phyloP scores from a whole-genome alignment of 2,113 vertebrate genomes.

The human region DNA sequence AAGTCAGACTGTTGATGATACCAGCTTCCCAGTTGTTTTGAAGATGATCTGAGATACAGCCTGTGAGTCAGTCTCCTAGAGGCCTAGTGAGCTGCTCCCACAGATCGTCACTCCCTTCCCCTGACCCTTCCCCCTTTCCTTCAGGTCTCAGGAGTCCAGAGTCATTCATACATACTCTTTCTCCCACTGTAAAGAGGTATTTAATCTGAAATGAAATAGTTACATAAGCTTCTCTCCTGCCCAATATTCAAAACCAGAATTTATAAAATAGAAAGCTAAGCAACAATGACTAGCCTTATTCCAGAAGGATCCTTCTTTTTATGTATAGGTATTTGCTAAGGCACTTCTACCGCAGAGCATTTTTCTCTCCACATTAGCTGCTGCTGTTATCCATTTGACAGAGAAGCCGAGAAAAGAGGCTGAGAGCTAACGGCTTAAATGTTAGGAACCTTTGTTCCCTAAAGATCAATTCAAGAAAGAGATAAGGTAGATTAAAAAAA shows the following conservation, averaged over 20 bases:
- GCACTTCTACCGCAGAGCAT: neutral
- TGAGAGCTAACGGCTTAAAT: neutral
- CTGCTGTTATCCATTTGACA: neutral
- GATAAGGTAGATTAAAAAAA: neutral
- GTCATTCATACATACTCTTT: neutral
- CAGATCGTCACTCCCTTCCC: rapidly evolving
- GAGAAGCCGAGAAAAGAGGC: neutral
- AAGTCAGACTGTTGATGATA: neutral
- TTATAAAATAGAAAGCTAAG: slow-evolving; percentile 24
- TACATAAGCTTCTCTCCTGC: neutral
- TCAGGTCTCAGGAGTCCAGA: neutral
- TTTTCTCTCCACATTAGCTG: neutral
- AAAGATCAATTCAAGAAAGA: neutral
- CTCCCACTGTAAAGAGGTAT: neutral
- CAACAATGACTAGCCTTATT: neutral
- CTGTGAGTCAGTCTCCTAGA: neutral
- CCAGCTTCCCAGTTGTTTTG: neutral
- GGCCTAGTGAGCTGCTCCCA: rapidly evolving
- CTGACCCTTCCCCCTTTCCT: neutral
- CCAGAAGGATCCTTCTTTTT: neutral
- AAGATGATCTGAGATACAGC: neutral
- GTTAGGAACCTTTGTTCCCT: neutral
- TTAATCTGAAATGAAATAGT: slow-evolving; percentile 10
- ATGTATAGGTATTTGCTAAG: neutral
- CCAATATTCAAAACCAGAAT: slow-evolving; percentile 10